Evolutionary conservation across 2,113 vertebrate genomes (phyloP).

Genomic region (Sorex araneus): DNA sequence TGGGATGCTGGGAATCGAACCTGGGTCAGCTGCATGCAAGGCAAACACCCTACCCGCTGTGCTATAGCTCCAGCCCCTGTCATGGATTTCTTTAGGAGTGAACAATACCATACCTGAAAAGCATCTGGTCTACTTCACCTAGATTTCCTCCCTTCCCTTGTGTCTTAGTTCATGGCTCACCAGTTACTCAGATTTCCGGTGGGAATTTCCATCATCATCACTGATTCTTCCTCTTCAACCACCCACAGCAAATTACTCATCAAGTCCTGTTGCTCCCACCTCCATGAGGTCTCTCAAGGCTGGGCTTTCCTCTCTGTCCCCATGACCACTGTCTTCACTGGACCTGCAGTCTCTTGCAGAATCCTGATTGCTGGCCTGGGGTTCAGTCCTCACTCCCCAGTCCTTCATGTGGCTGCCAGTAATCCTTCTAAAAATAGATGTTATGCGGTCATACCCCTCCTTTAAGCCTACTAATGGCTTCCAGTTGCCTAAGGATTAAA

Average conservation of each 20-base stretch:
- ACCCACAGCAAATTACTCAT: background rate
- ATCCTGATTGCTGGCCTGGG: background rate
- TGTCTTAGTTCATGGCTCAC: conserved; percentile 45
- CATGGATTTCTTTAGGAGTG: background rate
- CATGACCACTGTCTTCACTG: background rate
- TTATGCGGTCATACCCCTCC: background rate
- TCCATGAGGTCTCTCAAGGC: background rate
- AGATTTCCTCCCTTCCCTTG: conserved; percentile 29
- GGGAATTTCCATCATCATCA: conserved; percentile 32
- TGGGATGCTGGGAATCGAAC: too few relatives aligned
- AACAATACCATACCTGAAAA: background rate
- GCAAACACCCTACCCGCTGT: too few relatives aligned
- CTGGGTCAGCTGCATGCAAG: too few relatives aligned
- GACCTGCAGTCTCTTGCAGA: background rate
- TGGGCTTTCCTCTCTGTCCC: background rate
- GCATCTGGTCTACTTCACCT: background rate
- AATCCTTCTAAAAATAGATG: conserved; percentile 35
- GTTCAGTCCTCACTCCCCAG: background rate
- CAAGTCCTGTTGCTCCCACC: background rate
- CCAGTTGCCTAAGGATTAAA: conserved; percentile 53
- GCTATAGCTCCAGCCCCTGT: too few relatives aligned
- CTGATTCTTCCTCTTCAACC: background rate
- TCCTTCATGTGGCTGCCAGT: background rate
- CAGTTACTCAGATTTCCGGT: conserved; percentile 52
- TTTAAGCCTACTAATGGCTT: background rate